Evolutionary conservation across 2,888 invertebrate species (phyloP).

Genomic region (Amphipyra berbera): DNA sequence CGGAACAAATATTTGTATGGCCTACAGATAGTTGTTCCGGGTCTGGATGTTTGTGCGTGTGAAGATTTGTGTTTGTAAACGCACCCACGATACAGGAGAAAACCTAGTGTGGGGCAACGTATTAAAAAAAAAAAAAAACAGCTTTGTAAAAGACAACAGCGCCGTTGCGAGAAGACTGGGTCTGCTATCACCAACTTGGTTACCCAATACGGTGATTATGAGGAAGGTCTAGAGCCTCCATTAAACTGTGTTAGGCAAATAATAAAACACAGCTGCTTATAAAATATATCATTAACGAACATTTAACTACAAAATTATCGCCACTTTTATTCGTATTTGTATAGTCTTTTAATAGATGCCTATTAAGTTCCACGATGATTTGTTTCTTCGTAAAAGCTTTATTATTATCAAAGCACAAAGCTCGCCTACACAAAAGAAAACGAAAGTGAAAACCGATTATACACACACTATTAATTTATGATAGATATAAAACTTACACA

Average conservation of each 20-base stretch:
- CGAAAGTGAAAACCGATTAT: conserved; percentile 37
- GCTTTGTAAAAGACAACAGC: too few relatives aligned
- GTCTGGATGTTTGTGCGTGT: too few relatives aligned
- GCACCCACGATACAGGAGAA: too few relatives aligned
- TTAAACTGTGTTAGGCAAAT: too few relatives aligned
- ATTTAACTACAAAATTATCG: conserved; percentile 9
- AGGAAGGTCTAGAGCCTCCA: too few relatives aligned
- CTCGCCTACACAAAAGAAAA: conserved; percentile 26
- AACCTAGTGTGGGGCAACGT: too few relatives aligned
- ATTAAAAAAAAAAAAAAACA: too few relatives aligned
- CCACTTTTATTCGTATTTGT: background rate
- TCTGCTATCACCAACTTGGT: background rate
- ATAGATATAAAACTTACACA: conserved; percentile 29
- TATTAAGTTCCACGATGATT: conserved; percentile 1
- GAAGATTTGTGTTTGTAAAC: too few relatives aligned
- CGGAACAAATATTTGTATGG: too few relatives aligned
- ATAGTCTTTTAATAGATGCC: conserved; percentile 9
- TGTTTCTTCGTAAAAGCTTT: conserved; percentile 10
- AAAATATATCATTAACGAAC: background rate
- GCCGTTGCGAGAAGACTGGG: too few relatives aligned
- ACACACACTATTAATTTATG: conserved; percentile 38
- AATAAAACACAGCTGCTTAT: background rate
- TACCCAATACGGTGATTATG: too few relatives aligned
- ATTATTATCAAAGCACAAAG: conserved; percentile 9
- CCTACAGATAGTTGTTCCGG: too few relatives aligned